Evolutionary conservation across 2,113 vertebrate genomes (phyloP), one percentile per base, ranked within the genome.

Genomic region (Neolamprologus sp.): DNA sequence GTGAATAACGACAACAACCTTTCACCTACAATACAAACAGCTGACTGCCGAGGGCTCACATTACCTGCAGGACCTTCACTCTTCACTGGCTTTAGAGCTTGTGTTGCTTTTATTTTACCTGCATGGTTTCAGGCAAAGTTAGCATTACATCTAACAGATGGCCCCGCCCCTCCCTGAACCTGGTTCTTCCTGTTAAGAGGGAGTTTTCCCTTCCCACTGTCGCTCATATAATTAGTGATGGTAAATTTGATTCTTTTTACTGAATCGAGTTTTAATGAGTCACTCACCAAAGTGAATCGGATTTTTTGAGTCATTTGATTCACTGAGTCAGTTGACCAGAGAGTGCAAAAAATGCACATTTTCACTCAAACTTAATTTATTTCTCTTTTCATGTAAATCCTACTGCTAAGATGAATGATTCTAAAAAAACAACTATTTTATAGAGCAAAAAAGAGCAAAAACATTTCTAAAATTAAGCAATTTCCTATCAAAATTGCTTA

Each of bases 281-380:
- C 40, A 42, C 40, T 42, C 40, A 42, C 40, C 12, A 13, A 42
- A 42, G 40, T 42, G 5, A 13, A 42, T 42, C 3, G 40, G 0
- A 0, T 42, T 42, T 40, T 40, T 40, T 42, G 12, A 42, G 40
- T 13, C 40, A 42, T 42, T 42, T 42, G 40, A 42, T 2, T 42
- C 40, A 42, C 40, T 42, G 40, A 42, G 40, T 42, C 12, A 42
- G 12, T 42, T 0, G 5, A 42, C 40, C 40, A 42, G 12, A 42
- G 12, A 42, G 40, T 13, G 40, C 3, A 42, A 42, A 42, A 42
- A 1, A 42, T 11, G 0, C 11, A 40, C 37, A 40, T 42, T 42
- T 42, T 42, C 5, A 42, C 40, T 13, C 40, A 42, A 42, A 42
- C 3, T 1, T 12, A 42, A 42, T 42, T 42, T 42, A 0, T 42